phyloP scores from a whole-genome alignment of 2,797 vertebrate species.

The Notolepis coatsorum region DNA sequence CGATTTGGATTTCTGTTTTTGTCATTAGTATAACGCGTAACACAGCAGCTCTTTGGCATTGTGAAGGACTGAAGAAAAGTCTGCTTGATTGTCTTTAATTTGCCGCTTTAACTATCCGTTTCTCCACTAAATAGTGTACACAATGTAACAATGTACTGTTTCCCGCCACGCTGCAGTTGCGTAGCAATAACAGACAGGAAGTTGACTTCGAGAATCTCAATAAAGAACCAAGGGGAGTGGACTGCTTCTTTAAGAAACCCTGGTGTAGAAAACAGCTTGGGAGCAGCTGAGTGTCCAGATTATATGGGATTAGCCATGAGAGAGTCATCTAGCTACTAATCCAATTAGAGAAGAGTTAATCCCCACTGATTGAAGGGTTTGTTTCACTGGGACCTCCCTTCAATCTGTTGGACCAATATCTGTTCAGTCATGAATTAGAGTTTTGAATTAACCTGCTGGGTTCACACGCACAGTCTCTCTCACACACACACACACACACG shows the following conservation, averaged over 20 bases:
- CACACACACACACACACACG: neutral
- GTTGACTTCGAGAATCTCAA: neutral
- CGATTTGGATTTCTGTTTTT: no score
- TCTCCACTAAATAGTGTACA: no score
- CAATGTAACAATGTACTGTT: no score
- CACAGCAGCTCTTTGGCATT: no score
- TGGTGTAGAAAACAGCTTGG: neutral
- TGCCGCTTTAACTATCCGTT: no score
- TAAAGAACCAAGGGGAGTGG: no score
- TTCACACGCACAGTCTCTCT: no score
- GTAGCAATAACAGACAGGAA: no score
- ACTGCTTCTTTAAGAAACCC: neutral
- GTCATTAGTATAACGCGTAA: no score
- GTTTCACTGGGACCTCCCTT: neutral
- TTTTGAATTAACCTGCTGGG: neutral
- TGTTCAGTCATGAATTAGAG: neutral
- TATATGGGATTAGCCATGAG: neutral
- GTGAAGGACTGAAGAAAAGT: no score
- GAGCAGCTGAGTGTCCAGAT: neutral
- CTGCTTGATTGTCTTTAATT: no score
- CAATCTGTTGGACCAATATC: neutral
- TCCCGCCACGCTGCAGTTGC: no score
- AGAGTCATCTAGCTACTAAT: constrained; percentile 1
- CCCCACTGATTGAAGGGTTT: neutral
- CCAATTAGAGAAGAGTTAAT: neutral